Base-by-base conservation (phyloP, 2,113 vertebrate genomes). In the Patagioenas fasciata region DNA sequence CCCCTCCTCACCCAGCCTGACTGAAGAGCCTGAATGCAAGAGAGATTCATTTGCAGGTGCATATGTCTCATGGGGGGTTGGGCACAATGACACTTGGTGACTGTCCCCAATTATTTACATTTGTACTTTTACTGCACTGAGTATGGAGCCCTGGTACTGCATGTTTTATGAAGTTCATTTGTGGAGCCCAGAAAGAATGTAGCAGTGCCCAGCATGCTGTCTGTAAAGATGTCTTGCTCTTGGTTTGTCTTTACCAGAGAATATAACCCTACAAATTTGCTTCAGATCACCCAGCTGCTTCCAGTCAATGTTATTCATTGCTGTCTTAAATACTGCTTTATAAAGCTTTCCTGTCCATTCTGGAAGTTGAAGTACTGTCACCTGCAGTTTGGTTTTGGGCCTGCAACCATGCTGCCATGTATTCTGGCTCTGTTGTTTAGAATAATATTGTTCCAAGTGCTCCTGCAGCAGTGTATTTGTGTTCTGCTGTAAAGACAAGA, bases 51-150 rank as follows among this genome's bases (percentile, higher is more conserved):
- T 42, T 42, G 51, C 24, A 54, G 29, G 44, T 38, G 24, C 28
- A 5, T 29, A 40, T 26, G 18, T 38, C 40, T 36, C 15, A 1
- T 51, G 3, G n/a, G 13, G 15, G 11, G 18, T 23, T 60, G 50
- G 31, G 34, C 7, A 24, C 28, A 1, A 17, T 51, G 65, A 24
- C 17, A 6, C 9, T 42, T 1, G 0, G 26, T 47, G 32, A 17
- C 19, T 51, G 15, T 44, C 21, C 38, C 26, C 0, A 0, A 2
- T 1, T 38, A 13, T 16, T 53, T 14, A 18, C 5, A 14, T 17
- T 25, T 36, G 25, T 64, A 23, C 31, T 74, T 38, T 25, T 31
- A 51, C 44, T 44, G 24, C 28, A 11, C 44, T 10, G 16, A 20
- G 10, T 17, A 20, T 31, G 42, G n/a, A 74, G n/a, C 53, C 48